Evolutionary conservation across 1,140 invertebrate species (phyloP), one percentile per base, ranked within the genome.

Genomic region (Doryteuthis pealeii): DNA sequence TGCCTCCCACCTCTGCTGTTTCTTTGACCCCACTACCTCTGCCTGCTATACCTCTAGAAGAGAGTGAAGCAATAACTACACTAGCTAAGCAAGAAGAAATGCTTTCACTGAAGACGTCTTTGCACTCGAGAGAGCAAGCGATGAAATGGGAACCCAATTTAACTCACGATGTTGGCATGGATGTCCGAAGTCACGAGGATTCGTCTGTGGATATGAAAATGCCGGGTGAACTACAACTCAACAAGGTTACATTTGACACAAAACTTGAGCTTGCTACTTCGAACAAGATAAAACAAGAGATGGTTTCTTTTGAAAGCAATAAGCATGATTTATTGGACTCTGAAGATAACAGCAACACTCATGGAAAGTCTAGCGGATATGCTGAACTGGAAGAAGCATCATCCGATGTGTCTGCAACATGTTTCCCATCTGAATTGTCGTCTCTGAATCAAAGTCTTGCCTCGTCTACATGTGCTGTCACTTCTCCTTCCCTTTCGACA

Each of bases 241-340:
- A 62, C 26, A 12, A 22, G 18, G 54, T 62, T 28, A 22, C 12
- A 62, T 62, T 62, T 62, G 22, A 62, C 6, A 14, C 54, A n/a
- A 62, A 62, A 62, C 26, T 62, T 6, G 54, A 62, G 26, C 3
- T 40, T 10, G 26, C 18, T 6, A 6, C 54, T 62, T 5, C 54
- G 26, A 28, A n/a, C 18, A 18, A 62, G 26, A 62, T 62, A 28
- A 62, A 62, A 22, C 54, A 62, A 6, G 54, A 62, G 6, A 28
- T 62, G 54, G 54, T 62, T 12, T 62, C 54, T 62, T 62, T 62
- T 62, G 18, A 62, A 62, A 62, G 54, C 54, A 62, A 62, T 62
- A 62, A 62, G 18, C 54, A 62, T n/a, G 54, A 62, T 15, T n/a
- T 62, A n/a, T 28, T 62, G 6, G 54, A 62, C 54, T 62, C 12